Conservation (phyloP, 2,888 invertebrate genomes). For the Ichneumoninae sp. region DNA sequence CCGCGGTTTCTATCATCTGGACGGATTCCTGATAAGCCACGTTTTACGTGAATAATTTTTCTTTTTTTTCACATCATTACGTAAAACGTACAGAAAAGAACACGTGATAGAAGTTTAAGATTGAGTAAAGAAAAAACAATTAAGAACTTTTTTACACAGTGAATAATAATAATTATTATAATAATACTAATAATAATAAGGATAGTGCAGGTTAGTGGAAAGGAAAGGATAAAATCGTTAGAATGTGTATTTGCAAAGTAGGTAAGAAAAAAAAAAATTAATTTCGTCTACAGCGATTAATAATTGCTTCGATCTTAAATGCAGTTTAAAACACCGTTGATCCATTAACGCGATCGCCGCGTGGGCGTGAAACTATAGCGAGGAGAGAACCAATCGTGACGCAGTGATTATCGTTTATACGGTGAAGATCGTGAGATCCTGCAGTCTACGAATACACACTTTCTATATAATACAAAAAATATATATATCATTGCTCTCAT, state of each 20-base stretch:
- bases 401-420: slow-evolving; percentile 27
- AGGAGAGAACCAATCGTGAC: slow-evolving; percentile 24
- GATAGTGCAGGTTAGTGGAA: slow-evolving; percentile 27
- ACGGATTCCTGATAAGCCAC: slow-evolving; percentile 82
- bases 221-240: slow-evolving; percentile 48
- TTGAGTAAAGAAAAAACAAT: slow-evolving; percentile 52
- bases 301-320: slow-evolving; percentile 17
- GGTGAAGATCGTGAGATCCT: slow-evolving; percentile 15
- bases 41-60: slow-evolving; percentile 64
- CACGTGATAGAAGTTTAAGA: slow-evolving; percentile 48
- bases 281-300: slow-evolving; percentile 24
- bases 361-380: not conserved
- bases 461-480: slow-evolving; percentile 27
- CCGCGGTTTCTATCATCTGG: slow-evolving; percentile 72
- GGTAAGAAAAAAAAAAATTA: slow-evolving; percentile 25
- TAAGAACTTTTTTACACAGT: slow-evolving; percentile 29
- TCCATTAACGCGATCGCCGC: slow-evolving; percentile 13
- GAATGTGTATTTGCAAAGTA: slow-evolving; percentile 44
- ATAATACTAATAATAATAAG: slow-evolving; percentile 22
- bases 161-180: slow-evolving; percentile 39
- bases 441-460: slow-evolving; percentile 9
- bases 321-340: slow-evolving; percentile 18
- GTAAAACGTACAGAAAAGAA: slow-evolving; percentile 63
- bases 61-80: slow-evolving; percentile 36
- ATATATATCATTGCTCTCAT: not conserved